Conservation (phyloP, 2,113 vertebrate species). For the Pseudopipra pipra region DNA sequence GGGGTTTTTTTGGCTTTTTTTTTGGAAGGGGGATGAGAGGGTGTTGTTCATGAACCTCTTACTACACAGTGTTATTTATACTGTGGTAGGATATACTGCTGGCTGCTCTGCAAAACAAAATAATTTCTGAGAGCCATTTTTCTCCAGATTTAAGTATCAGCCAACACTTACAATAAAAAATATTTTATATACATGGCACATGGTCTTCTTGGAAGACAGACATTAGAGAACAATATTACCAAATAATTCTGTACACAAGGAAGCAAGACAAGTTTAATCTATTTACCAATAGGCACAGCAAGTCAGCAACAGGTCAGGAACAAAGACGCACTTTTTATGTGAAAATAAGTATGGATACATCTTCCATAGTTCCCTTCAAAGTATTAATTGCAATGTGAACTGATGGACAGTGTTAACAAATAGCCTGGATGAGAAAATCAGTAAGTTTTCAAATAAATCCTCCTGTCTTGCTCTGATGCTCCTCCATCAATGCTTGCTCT, state of each 20-base stretch:
- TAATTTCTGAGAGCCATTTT: neutral
- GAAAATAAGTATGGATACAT: neutral
- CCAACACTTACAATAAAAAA: neutral
- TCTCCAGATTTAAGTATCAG: neutral
- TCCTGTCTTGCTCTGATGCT: neutral
- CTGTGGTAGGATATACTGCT: neutral
- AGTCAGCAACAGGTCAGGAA: neutral
- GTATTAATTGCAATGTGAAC: neutral
- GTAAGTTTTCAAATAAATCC: neutral
- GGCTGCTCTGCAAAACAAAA: neutral
- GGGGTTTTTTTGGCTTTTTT: neutral
- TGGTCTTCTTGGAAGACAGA: neutral
- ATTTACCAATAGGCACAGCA: neutral
- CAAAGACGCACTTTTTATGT: neutral
- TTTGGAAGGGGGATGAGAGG: rapidly evolving
- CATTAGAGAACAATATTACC: neutral
- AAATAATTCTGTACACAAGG: neutral
- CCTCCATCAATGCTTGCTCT: neutral
- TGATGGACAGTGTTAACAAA: neutral
- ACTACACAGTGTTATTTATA: neutral
- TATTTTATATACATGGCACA: neutral
- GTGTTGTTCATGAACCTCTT: neutral
- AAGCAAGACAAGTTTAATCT: neutral
- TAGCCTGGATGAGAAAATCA: neutral
- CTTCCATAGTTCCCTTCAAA: neutral